These are phyloP conservation scores for Cephus runcator DNA, from an alignment of 2,888 invertebrate species.

Conservation along the genomic window DNA sequence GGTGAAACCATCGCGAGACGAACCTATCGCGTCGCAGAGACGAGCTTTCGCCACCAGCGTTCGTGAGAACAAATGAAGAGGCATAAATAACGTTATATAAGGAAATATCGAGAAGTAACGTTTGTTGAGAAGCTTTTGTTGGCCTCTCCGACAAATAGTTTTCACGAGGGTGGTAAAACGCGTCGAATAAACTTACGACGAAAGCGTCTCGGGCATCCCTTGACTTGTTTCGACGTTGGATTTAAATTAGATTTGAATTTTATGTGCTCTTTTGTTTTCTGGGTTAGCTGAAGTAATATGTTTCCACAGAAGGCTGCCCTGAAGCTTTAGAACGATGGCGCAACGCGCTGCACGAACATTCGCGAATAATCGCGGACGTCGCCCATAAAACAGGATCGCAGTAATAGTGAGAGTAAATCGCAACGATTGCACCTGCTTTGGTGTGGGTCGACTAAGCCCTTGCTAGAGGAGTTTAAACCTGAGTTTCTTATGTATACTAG, in stretches of 20 bases:
- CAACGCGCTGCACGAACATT: neutral
- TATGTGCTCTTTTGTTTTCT: neutral
- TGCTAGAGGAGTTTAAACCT: neutral
- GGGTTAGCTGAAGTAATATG: neutral
- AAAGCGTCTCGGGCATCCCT: neutral
- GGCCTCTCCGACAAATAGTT: neutral
- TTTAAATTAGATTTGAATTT: neutral
- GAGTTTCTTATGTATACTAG: neutral
- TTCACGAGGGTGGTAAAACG: neutral
- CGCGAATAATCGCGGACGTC: neutral
- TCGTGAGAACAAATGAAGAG: neutral
- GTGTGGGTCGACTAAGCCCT: neutral
- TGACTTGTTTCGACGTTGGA: neutral
- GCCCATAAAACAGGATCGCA: neutral
- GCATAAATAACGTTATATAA: neutral
- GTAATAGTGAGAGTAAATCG: neutral
- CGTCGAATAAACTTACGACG: neutral
- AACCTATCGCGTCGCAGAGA: too few species aligned
- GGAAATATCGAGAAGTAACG: neutral
- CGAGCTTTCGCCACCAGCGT: neutral
- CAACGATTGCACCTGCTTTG: neutral
- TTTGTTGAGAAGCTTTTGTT: neutral
- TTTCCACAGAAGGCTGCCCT: neutral
- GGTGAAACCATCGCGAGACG: too few species aligned
- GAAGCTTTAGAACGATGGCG: neutral